phyloP scores from a whole-genome alignment of 2,888 invertebrate species.

The Choreutis nemorana region DNA sequence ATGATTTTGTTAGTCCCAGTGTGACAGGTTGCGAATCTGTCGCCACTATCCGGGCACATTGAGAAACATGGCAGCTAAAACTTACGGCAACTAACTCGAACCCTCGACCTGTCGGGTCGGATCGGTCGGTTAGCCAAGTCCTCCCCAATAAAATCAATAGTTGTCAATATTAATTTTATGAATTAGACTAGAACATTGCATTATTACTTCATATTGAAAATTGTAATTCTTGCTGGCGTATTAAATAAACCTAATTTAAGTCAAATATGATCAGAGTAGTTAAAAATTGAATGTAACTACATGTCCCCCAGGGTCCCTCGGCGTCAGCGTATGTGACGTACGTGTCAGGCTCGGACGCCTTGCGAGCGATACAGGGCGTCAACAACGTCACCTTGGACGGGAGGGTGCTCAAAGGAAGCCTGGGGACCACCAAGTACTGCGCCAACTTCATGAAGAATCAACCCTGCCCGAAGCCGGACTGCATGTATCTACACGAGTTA shows the following conservation, averaged over 20 bases:
- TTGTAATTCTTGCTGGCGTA: conserved; percentile 1
- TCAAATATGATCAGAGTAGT: too few species aligned
- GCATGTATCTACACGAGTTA: conserved; percentile 99
- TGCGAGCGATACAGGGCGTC: conserved; percentile 96
- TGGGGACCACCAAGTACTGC: conserved; percentile 99
- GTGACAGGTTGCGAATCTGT: too few species aligned
- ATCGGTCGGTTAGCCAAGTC: too few species aligned
- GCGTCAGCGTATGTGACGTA: conserved; percentile 99
- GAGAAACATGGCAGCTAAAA: too few species aligned
- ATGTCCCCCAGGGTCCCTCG: conserved; percentile 74
- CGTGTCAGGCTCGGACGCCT: conserved; percentile 86
- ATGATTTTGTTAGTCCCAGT: too few species aligned
- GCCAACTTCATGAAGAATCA: conserved; percentile 99
- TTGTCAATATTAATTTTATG: conserved; percentile 2
- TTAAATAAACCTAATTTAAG: too few species aligned
- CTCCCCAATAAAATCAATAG: too few species aligned
- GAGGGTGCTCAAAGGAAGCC: conserved; percentile 93
- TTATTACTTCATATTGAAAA: conserved; percentile 6
- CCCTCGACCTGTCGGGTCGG: too few species aligned
- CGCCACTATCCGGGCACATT: too few species aligned
- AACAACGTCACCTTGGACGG: conserved; percentile 98
- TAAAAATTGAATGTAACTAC: too few species aligned
- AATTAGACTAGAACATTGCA: conserved; percentile 3
- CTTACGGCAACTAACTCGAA: too few species aligned
- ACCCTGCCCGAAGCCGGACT: conserved; percentile 97